Evolutionary conservation across 2,113 vertebrate genomes (phyloP), one percentile per base, ranked within the genome.

Genomic region (Hirundichthys speculiger): DNA sequence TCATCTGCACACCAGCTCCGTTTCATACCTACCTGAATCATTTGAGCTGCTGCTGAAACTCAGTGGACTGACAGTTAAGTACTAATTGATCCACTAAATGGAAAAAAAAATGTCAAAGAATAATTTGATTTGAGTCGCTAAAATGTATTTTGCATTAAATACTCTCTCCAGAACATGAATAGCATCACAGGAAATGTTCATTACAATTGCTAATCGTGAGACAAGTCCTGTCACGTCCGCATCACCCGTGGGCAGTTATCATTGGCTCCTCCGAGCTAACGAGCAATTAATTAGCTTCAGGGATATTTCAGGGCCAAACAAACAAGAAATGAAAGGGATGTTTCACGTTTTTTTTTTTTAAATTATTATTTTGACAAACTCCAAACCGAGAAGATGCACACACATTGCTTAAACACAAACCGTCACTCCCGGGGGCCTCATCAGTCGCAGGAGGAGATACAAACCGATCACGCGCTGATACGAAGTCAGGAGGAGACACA

Each of bases 281-380:
- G 82, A 89, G 78, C 86, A 84, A 88, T 89, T 88, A 82, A 86
- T 85, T 86, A 64, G 80, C 69, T 79, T 81, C 74, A 82, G 64
- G 79, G 77, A 25, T 20, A 65, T 70, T 79, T 53, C 60, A 22
- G 50, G 41, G 69, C 77, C 63, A 69, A 59, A 82, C 52, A 85
- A 84, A 76, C 52, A 75, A 68, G 48, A 57, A 85, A 86, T 14
- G 55, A 55, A 46, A 47, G 66, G 27, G 27, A 68, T n/a, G n/a
- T n/a, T n/a, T n/a, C n/a, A n/a, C n/a, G n/a, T n/a, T n/a, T n/a
- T n/a, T n/a, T n/a, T n/a, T n/a, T n/a, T n/a, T n/a, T n/a, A n/a
- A n/a, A n/a, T n/a, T n/a, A n/a, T n/a, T n/a, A n/a, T 51, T 73
- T 38, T 13, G 3, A 71, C 56, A 72, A 82, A 86, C 75, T 71